These are phyloP conservation scores for Crocallis elinguaria DNA, from an alignment of 2,888 invertebrate genomes.

Conservation along the genomic window DNA sequence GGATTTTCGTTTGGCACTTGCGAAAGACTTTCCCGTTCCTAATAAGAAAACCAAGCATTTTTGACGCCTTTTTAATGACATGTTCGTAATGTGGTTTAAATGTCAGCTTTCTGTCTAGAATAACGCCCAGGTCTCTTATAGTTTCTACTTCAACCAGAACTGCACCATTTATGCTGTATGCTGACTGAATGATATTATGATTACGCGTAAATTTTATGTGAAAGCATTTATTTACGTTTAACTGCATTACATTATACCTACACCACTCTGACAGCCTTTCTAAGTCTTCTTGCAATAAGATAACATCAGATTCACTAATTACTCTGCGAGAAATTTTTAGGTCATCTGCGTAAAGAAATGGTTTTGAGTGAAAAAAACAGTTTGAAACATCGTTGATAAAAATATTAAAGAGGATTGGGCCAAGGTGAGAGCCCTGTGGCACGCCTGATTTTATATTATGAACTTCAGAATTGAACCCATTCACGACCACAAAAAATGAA, in stretches of 20 bases:
- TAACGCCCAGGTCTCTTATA: background rate
- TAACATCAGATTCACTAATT: background rate
- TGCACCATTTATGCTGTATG: background rate
- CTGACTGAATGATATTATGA: background rate
- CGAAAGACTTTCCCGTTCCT: background rate
- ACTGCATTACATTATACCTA: background rate
- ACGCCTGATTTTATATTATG: no score
- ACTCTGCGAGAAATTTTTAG: no score
- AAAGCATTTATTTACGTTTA: constrained; percentile 3
- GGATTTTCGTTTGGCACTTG: background rate
- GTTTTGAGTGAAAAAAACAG: no score
- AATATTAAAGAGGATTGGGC: no score
- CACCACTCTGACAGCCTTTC: constrained; percentile 5
- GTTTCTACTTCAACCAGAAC: background rate
- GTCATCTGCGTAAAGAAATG: no score
- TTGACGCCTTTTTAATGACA: background rate
- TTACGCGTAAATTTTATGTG: background rate
- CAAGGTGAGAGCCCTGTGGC: no score
- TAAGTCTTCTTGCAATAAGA: constrained; percentile 1
- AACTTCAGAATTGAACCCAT: no score
- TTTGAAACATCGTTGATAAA: no score
- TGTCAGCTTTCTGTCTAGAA: background rate
- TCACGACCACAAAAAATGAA: no score
- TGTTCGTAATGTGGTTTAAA: background rate
- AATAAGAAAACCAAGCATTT: background rate